A percentile compares a stretch with the other conserved stretches of the same genome.
These are phyloP conservation scores for Sebastes steindachneri DNA, from an alignment of 2,797 vertebrate genomes.

Conservation along the genomic window DNA sequence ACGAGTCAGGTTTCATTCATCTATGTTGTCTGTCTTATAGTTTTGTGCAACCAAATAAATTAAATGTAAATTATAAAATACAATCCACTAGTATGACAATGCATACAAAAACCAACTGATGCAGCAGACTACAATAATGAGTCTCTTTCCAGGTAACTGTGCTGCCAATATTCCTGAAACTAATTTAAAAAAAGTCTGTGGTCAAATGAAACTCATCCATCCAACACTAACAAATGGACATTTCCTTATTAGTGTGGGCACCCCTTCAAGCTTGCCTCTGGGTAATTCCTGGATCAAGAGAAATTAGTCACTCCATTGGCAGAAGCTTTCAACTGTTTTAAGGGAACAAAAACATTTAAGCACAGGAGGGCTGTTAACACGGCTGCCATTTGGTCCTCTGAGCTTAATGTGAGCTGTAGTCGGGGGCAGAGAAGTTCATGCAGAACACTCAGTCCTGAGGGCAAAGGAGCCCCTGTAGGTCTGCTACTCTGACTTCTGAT, in stretches of 20 bases:
- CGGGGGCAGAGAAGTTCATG: background rate
- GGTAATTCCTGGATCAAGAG: background rate
- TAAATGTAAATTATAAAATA: background rate
- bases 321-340: background rate
- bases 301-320: background rate
- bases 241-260: background rate
- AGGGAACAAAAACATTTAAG: background rate
- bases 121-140: background rate
- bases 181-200: background rate
- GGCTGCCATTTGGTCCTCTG: background rate
- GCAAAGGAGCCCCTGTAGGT: background rate
- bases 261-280: background rate
- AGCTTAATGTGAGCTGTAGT: slow-evolving; percentile 4
- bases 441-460: background rate
- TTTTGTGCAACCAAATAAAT: background rate
- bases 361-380: background rate
- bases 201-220: background rate
- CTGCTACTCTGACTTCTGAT: background rate
- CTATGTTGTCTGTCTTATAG: background rate
- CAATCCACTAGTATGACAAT: background rate
- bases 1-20: background rate
- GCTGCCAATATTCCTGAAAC: background rate
- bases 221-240: background rate
- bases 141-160: background rate
- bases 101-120: background rate